Conservation (phyloP, 1,140 invertebrate genomes). For the Delia radicum region DNA sequence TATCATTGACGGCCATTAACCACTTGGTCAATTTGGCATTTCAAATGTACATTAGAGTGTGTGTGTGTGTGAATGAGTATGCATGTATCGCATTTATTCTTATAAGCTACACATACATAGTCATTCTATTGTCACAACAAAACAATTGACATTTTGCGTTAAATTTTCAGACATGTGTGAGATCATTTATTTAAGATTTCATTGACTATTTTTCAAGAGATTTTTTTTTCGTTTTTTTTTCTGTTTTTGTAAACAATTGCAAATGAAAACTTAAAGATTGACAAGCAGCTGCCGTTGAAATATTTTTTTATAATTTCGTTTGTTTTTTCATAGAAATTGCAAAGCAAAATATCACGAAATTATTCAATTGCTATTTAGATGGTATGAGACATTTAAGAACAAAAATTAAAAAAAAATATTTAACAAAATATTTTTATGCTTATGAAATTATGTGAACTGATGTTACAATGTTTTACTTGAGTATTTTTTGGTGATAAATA, state of each 20-base stretch:
- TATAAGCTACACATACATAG: not conserved
- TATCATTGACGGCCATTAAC: conserved; percentile 14
- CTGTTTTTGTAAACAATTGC: not conserved
- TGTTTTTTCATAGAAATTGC: too few species aligned
- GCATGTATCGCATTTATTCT: not conserved
- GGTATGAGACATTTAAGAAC: too few species aligned
- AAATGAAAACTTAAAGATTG: conserved; percentile 11
- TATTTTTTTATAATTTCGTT: too few species aligned
- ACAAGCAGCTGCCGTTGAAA: conserved; percentile 13
- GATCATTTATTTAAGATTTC: conserved; percentile 18
- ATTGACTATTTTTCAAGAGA: not conserved
- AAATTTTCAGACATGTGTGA: conserved; percentile 14
- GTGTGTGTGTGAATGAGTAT: not conserved
- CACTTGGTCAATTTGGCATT: not conserved
- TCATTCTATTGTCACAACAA: conserved; percentile 6
- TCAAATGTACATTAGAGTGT: not conserved
- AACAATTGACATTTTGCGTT: conserved; percentile 23
- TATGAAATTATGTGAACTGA: too few species aligned
- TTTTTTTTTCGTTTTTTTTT: not conserved
- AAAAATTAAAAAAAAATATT: too few species aligned
- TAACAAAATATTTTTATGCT: too few species aligned
- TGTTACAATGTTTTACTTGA: too few species aligned
- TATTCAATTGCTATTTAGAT: too few species aligned
- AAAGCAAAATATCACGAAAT: too few species aligned
- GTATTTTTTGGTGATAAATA: too few species aligned